Evolutionary conservation across 2,797 vertebrate genomes (phyloP), one percentile per base, ranked within the genome.

Genomic region (Notolabrus celidotus): DNA sequence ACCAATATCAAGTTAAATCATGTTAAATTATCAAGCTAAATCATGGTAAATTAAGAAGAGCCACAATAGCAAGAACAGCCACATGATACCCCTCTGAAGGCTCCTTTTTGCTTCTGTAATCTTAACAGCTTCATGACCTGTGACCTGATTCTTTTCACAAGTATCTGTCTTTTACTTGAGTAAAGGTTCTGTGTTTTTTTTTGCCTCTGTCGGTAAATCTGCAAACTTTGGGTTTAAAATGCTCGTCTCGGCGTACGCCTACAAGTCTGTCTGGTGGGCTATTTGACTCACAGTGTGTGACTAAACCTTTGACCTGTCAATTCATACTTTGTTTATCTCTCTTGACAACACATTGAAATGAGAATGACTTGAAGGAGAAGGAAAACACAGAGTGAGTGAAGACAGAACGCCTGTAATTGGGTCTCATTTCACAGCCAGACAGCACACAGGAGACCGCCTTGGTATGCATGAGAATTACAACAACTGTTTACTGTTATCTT

Each of bases 341-440:
- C 51, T 77, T 76, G 78, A 88, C 84, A 79, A 70, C 23, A 59
- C 57, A 67, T 86, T 81, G 77, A 45, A 84, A 52, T 56, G 72
- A 62, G 49, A n/a, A 7, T 52, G 39, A 59, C 63, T 76, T 55
- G 36, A 38, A 76, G 34, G 49, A 50, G 15, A 16, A 45, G 56
- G 55, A 63, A 61, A 75, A n/a, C n/a, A 66, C 74, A 27, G 52
- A 60, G 78, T 67, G 70, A 72, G 56, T 79, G 86, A 78, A 77
- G 61, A 60, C 66, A 74, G 59, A 79, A 80, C 36, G 65, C 38
- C 60, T 82, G 74, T 90, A 86, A 90, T 88, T 89, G 82, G 83
- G 56, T 88, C 71, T 85, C 71, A 65, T 81, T 83, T 75, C 47
- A 38, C 60, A 33, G 63, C 67, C 83, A 74, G 80, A 74, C 62